A percentile compares a stretch with the other conserved stretches of the same genome.
phyloP scores from a whole-genome alignment of 2,888 invertebrate genomes.

The Tinea semifulvella region DNA sequence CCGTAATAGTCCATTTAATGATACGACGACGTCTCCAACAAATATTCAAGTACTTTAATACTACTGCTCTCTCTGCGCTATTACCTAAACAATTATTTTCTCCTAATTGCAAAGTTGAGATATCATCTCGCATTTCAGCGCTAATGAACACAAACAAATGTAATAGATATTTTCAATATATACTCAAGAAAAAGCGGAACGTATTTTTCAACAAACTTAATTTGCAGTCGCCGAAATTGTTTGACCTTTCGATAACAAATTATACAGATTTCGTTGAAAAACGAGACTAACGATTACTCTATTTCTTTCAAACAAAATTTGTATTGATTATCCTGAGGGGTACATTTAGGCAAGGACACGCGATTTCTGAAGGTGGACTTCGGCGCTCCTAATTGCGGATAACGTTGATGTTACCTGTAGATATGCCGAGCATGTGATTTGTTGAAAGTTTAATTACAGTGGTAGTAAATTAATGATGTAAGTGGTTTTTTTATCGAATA shows the following conservation, averaged over 20 bases:
- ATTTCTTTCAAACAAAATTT: slow-evolving; percentile 15
- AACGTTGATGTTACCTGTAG: slow-evolving; percentile 27
- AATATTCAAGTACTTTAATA: slow-evolving; percentile 29
- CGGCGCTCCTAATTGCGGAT: slow-evolving; percentile 17
- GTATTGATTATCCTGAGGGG: slow-evolving; percentile 15
- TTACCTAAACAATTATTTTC: slow-evolving; percentile 54
- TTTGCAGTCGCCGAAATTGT: slow-evolving; percentile 40
- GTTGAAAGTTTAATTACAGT: slow-evolving; percentile 55
- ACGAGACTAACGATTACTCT: slow-evolving; percentile 9
- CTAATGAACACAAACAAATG: slow-evolving; percentile 55
- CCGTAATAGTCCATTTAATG: slow-evolving; percentile 47
- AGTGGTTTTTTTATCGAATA: slow-evolving; percentile 32
- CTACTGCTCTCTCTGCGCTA: slow-evolving; percentile 8
- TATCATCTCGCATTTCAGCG: slow-evolving; percentile 40
- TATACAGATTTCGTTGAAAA: slow-evolving; percentile 13
- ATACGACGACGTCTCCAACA: slow-evolving; percentile 38
- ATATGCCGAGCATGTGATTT: slow-evolving; percentile 38
- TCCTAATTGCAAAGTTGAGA: slow-evolving; percentile 50
- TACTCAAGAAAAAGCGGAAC: slow-evolving; percentile 20
- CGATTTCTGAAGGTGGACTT: slow-evolving; percentile 1
- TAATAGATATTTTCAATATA: slow-evolving; percentile 54
- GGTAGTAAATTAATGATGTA: slow-evolving; percentile 45
- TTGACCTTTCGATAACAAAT: slow-evolving; percentile 23
- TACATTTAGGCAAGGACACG: slow-evolving; percentile 5
- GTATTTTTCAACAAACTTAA: slow-evolving; percentile 22